A percentile compares a stretch with the other conserved stretches of the same genome.
These are phyloP conservation scores for Falco punctatus DNA, from an alignment of 2,113 vertebrate genomes.

Conservation along the genomic window DNA sequence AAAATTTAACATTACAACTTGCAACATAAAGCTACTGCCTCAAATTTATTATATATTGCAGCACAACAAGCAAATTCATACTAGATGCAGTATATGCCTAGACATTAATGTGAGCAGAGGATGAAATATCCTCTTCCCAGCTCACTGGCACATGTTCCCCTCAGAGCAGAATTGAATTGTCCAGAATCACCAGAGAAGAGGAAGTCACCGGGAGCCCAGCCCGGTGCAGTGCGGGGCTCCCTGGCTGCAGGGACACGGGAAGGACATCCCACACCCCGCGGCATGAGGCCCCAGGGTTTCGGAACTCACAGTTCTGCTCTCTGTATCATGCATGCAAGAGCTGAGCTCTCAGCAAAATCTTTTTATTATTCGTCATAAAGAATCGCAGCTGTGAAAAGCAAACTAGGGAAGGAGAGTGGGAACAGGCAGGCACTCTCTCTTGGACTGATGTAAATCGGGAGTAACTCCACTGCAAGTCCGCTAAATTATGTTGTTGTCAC, in stretches of 20 bases:
- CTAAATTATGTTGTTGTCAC: background rate
- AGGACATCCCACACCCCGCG: background rate
- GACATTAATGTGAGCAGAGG: slow-evolving; percentile 37
- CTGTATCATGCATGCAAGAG: background rate
- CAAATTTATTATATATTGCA: slow-evolving; percentile 53
- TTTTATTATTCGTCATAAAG: slow-evolving; percentile 50
- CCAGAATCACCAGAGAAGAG: background rate
- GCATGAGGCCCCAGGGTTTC: background rate
- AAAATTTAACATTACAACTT: slow-evolving; percentile 62
- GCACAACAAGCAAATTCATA: slow-evolving; percentile 68
- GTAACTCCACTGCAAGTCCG: background rate
- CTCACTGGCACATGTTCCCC: background rate
- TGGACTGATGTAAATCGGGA: background rate
- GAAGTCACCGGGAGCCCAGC: background rate
- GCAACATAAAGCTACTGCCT: slow-evolving; percentile 48
- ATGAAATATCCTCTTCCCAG: slow-evolving; percentile 48
- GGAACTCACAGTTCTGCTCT: background rate
- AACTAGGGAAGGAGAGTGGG: background rate
- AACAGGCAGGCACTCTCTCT: background rate
- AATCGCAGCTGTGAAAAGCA: background rate
- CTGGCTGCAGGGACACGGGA: background rate
- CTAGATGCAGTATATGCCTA: slow-evolving; percentile 46
- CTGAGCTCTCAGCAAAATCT: slow-evolving; percentile 43
- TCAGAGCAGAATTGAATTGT: background rate
- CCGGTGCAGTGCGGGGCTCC: background rate